phyloP scores from a whole-genome alignment of 2,888 invertebrate genomes.

The Meiosimyza platycephala region DNA sequence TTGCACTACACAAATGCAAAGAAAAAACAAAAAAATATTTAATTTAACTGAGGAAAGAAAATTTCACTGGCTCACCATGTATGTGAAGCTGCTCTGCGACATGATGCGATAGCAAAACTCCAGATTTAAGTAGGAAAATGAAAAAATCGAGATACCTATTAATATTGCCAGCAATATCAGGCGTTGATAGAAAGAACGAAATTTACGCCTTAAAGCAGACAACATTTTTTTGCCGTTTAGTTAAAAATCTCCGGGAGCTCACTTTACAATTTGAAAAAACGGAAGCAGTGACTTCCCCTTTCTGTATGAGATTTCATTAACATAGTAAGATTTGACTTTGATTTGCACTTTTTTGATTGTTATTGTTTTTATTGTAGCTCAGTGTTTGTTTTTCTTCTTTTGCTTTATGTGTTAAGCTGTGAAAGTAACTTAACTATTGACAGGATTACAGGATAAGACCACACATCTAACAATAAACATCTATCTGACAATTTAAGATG shows the following conservation, averaged over 20 bases:
- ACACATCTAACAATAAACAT: too few relatives aligned
- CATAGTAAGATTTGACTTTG: too few relatives aligned
- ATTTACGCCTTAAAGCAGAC: conserved; percentile 59
- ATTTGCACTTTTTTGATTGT: too few relatives aligned
- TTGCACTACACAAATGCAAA: conserved; percentile 53
- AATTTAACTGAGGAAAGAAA: background rate
- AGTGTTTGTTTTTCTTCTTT: too few relatives aligned
- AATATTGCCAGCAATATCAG: conserved; percentile 57
- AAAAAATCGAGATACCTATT: conserved; percentile 56
- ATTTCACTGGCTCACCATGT: conserved; percentile 55
- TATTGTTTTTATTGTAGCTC: too few relatives aligned
- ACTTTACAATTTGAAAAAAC: background rate
- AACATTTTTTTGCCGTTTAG: conserved; percentile 53
- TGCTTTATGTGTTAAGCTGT: too few relatives aligned
- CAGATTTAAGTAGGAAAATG: conserved; percentile 62
- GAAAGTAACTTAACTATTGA: too few relatives aligned
- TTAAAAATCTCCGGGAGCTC: background rate
- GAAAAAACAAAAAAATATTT: background rate
- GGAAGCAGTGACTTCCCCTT: too few relatives aligned
- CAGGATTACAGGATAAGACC: too few relatives aligned
- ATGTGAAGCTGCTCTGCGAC: conserved; percentile 60
- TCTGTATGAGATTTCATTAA: too few relatives aligned
- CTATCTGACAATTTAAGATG: too few relatives aligned
- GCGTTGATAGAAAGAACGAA: conserved; percentile 61
- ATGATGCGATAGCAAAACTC: conserved; percentile 64